phyloP scores from a whole-genome alignment of 2,797 vertebrate genomes.

The Hyperoplus lanceolatus region DNA sequence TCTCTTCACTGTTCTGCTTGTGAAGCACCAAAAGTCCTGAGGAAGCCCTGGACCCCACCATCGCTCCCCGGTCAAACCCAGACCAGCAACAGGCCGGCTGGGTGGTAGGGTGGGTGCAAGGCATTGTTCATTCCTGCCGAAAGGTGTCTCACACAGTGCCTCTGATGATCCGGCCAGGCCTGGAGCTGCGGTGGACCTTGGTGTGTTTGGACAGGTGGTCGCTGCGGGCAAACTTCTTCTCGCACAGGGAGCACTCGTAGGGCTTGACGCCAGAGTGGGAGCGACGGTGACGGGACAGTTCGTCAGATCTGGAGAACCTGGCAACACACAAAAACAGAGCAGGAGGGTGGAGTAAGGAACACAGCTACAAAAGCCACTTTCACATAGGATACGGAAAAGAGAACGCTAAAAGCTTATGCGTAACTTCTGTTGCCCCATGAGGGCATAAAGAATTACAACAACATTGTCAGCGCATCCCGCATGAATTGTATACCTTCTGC shows the following conservation, averaged over 20 bases:
- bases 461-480: no score
- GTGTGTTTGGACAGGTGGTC: conserved; percentile 90
- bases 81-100: neutral
- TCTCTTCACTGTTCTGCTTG: conserved; percentile 58
- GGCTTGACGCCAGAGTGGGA: conserved; percentile 89
- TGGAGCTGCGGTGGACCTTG: conserved; percentile 87
- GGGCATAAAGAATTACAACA: no score
- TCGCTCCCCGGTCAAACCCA: neutral
- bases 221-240: conserved; percentile 89
- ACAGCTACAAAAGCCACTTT: neutral
- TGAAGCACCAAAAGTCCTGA: conserved; percentile 71
- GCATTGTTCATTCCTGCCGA: conserved; percentile 14
- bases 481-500: no score
- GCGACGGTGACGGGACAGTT: conserved; percentile 87
- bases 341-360: neutral
- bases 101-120: neutral
- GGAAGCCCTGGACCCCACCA: conserved; percentile 23
- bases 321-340: conserved; percentile 15
- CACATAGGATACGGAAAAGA: neutral
- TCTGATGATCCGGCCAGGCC: conserved; percentile 81
- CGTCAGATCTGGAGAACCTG: conserved; percentile 88
- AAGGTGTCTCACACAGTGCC: conserved; percentile 76
- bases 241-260: conserved; percentile 86
- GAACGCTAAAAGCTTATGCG: no score
- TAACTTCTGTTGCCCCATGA: no score